These are phyloP conservation scores for Lithobates pipiens DNA, from an alignment of 2,797 vertebrate genomes.

Conservation along the genomic window DNA sequence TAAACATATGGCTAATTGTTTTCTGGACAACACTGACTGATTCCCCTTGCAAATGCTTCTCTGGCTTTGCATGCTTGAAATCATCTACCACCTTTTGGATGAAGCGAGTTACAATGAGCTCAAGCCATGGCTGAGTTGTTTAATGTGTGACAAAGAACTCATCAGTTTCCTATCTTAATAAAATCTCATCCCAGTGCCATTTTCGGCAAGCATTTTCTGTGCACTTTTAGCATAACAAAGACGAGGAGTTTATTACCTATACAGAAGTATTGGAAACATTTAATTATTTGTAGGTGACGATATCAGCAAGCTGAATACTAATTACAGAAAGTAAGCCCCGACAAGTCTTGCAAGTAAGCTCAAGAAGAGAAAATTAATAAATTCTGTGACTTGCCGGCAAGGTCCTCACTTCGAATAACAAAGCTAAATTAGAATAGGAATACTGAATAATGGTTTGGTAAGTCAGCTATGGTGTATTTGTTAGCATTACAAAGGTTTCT, in stretches of 20 bases:
- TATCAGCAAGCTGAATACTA: conserved; percentile 57
- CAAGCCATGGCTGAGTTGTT: conserved; percentile 53
- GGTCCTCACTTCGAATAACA: conserved; percentile 41
- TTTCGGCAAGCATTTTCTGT: conserved; percentile 51
- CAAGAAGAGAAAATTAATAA: conserved; percentile 52
- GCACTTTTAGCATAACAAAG: conserved; percentile 60
- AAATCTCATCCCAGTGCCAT: conserved; percentile 56
- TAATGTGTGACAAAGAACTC: conserved; percentile 58
- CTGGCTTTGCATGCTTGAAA: conserved; percentile 37
- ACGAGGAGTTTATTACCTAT: conserved; percentile 55
- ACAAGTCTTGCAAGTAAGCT: conserved; percentile 39
- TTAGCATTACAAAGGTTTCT: conserved; percentile 55
- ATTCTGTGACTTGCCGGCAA: conserved; percentile 37
- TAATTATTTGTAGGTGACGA: conserved; percentile 58
- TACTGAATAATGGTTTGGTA: conserved; percentile 20
- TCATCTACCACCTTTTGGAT: conserved; percentile 30
- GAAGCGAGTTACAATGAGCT: conserved; percentile 34
- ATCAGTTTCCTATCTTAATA: conserved; percentile 62
- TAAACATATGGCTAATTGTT: conserved; percentile 60
- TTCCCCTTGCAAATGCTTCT: conserved; percentile 29
- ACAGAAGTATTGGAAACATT: conserved; percentile 56
- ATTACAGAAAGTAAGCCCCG: conserved; percentile 39
- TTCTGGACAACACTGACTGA: conserved; percentile 23
- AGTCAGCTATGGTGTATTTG: conserved; percentile 11
- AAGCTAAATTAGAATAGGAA: conserved; percentile 49